These are phyloP conservation scores for Onychostoma macrolepis DNA, from an alignment of 2,113 vertebrate species.

Conservation along the genomic window DNA sequence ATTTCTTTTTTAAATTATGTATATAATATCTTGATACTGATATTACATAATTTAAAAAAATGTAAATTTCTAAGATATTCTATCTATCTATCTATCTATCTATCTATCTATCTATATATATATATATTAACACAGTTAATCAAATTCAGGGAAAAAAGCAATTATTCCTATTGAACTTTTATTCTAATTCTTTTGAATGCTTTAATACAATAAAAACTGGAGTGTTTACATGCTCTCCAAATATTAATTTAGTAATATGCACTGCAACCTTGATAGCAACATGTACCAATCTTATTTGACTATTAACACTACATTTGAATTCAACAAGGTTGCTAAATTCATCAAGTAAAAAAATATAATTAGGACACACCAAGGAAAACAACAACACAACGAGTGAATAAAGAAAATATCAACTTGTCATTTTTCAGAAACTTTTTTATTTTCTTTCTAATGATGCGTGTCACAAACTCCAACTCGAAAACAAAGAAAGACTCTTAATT, in stretches of 20 bases:
- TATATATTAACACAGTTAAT: too few species aligned
- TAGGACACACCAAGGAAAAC: neutral
- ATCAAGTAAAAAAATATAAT: neutral
- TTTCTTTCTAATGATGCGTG: neutral
- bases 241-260: too few species aligned
- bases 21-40: too few species aligned
- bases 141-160: too few species aligned
- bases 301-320: neutral
- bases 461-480: neutral
- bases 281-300: neutral
- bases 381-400: neutral
- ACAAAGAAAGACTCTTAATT: neutral
- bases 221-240: too few species aligned
- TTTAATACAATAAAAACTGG: too few species aligned
- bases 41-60: too few species aligned
- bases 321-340: neutral
- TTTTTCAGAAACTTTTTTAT: neutral
- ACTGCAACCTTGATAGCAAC: neutral
- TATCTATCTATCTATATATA: too few species aligned
- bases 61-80: too few species aligned
- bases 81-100: too few species aligned
- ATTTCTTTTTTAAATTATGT: too few species aligned
- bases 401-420: neutral
- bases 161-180: neutral
- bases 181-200: neutral